Conservation (phyloP, 2,797 vertebrate species). For the Trematocara caparti region DNA sequence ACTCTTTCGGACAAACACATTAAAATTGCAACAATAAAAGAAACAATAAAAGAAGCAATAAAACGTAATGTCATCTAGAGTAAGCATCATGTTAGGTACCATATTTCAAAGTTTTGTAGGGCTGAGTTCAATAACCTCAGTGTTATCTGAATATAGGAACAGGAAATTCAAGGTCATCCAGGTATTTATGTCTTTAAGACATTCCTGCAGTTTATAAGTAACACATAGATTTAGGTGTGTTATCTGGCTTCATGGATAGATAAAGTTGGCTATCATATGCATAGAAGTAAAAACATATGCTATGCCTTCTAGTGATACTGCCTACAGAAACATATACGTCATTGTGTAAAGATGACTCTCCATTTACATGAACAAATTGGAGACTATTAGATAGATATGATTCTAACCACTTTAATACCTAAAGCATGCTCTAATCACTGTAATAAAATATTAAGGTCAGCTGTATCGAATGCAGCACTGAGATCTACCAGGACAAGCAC, state of each 20-base stretch:
- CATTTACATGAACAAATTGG: neutral
- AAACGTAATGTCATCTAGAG: neutral
- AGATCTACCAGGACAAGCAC: neutral
- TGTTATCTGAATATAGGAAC: neutral
- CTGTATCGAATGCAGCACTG: neutral
- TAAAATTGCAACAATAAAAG: neutral
- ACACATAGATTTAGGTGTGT: neutral
- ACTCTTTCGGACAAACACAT: neutral
- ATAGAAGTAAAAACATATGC: neutral
- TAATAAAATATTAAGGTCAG: neutral
- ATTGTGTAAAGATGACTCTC: neutral
- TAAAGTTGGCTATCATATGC: neutral
- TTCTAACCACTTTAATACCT: neutral
- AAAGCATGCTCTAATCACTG: neutral
- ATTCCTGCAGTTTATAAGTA: neutral
- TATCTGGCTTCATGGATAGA: neutral
- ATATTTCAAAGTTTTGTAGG: neutral
- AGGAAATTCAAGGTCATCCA: neutral
- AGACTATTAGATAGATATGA: neutral
- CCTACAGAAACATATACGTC: neutral
- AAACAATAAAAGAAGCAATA: neutral
- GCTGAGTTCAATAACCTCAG: neutral
- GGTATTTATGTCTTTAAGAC: neutral
- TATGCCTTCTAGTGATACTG: neutral
- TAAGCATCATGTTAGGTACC: neutral